Conservation (phyloP, 2,113 vertebrate genomes). For the Philantomba maxwellii region DNA sequence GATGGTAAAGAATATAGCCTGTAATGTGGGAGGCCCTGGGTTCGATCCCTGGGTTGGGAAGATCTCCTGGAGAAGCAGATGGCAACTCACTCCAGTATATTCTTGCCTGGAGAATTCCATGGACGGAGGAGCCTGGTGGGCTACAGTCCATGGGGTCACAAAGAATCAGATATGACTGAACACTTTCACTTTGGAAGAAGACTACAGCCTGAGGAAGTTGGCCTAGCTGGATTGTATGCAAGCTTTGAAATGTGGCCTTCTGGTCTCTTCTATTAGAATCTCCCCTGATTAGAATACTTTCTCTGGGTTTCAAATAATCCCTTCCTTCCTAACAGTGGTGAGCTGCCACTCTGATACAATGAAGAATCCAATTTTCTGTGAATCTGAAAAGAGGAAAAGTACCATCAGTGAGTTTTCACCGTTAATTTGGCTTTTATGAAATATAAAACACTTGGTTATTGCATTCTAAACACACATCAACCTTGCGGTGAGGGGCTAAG, state of each 20-base stretch:
- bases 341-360: not conserved
- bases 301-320: not conserved
- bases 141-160: not conserved
- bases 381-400: constrained; percentile 14
- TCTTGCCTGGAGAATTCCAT: not conserved
- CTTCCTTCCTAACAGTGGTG: not conserved
- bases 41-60: fast-evolving
- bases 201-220: not conserved
- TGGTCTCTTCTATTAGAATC: not conserved
- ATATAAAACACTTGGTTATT: constrained; percentile 34
- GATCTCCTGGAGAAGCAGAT: not conserved
- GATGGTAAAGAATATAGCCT: not conserved
- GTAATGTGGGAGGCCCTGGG: not conserved
- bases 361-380: constrained; percentile 38
- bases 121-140: not conserved
- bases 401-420: not conserved
- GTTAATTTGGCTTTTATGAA: constrained; percentile 43
- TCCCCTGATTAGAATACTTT: not conserved
- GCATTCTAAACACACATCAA: not conserved
- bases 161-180: not conserved
- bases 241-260: not conserved
- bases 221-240: too few species aligned
- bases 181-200: not conserved
- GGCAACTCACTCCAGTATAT: not conserved
- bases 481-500: not conserved